Evolutionary conservation across 2,113 vertebrate species (phyloP), one percentile per base, ranked within the genome.

Genomic region (Lampris megalopsis): DNA sequence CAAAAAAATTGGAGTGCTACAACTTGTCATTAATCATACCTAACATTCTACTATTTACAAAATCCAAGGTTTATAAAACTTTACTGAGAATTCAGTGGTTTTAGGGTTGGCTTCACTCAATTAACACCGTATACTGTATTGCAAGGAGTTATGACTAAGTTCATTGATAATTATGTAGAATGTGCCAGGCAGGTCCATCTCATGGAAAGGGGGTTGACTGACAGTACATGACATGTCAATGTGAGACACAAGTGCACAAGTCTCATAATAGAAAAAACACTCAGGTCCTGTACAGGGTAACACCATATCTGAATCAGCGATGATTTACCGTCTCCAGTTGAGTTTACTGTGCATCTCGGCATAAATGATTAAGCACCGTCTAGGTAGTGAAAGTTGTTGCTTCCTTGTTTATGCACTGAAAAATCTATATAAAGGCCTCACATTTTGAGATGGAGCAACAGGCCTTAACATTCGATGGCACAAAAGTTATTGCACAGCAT

Each of bases 21-120:
- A 79, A 83, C 68, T 82, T 82, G 59, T 86, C 64, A 85, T 54
- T 64, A 37, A 54, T 40, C 68, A 86, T 88, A 81, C 75, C 82
- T 84, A 88, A 88, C 83, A 87, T 85, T 88, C 87, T 90, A 91
- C 83, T 91, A 92, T 94, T 86, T 92, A 93, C 90, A 92, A 89
- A 84, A 54, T 88, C 81, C 72, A 74, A 79, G 81, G 63, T 82
- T 92, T 77, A 82, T 67, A 81, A 80, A 62, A 82, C 54, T 81
- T 82, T 57, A 86, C 62, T 66, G 69, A 80, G 77, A 67, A 57
- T 87, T 76, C 87, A 89, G 88, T 88, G 87, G 82, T 85, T 77
- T 86, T 68, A 71, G 82, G 69, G 64, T 63, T 57, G 63, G 61
- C 72, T 54, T 88, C 59, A 13, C 79, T 82, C 68, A 78, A 70